phyloP scores from a whole-genome alignment of 1,140 invertebrate genomes.

The Leptopilina boulardi region DNA sequence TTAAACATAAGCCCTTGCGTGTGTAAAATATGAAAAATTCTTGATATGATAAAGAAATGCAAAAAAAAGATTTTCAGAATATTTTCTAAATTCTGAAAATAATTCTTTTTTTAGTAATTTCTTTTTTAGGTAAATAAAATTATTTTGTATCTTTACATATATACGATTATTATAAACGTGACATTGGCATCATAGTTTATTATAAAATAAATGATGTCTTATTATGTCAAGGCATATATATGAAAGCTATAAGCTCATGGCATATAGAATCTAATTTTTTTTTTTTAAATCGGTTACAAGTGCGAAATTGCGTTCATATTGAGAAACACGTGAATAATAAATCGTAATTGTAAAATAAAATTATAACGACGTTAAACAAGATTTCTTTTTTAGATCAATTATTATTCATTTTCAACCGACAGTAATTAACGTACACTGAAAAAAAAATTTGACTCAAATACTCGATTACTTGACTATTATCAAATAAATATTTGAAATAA shows the following conservation, averaged over 20 bases:
- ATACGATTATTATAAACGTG: background rate
- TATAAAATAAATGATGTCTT: background rate
- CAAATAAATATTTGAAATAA: too few relatives aligned
- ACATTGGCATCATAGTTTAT: background rate
- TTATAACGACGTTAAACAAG: background rate
- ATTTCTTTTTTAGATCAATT: background rate
- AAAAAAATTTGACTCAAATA: too few relatives aligned
- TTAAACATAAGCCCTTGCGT: background rate
- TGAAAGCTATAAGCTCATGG: background rate
- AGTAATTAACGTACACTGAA: too few relatives aligned
- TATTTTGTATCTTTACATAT: too few relatives aligned
- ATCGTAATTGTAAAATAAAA: background rate
- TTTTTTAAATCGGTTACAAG: background rate
- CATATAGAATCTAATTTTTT: background rate
- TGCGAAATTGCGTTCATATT: background rate
- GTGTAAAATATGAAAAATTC: background rate
- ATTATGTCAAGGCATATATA: background rate
- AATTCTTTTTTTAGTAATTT: too few relatives aligned
- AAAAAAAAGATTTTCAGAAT: background rate
- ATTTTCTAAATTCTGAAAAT: too few relatives aligned
- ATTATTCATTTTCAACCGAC: background rate
- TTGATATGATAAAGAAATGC: background rate
- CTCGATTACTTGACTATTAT: too few relatives aligned
- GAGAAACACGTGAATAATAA: constrained; percentile 26
- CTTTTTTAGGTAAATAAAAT: too few relatives aligned